These are phyloP conservation scores for Pyrrhosoma nymphula DNA, from an alignment of 2,888 invertebrate species.

Conservation along the genomic window DNA sequence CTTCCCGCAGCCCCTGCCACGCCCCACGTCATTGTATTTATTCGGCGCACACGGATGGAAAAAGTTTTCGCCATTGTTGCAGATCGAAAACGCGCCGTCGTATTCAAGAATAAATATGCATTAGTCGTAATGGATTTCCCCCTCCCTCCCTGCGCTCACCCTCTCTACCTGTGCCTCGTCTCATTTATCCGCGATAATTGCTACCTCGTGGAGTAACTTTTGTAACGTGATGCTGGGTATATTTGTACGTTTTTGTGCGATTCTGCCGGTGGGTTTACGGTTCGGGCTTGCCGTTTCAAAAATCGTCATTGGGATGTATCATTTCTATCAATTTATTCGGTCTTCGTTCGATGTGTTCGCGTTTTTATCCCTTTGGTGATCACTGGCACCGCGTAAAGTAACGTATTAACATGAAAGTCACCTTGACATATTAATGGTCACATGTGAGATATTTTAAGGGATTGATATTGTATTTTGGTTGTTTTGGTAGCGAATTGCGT, in stretches of 20 bases:
- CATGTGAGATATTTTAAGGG: too few relatives aligned
- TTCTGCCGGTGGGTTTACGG: neutral
- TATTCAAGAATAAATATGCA: slow-evolving; percentile 18
- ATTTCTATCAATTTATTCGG: too few relatives aligned
- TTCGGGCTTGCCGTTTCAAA: neutral
- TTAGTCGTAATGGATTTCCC: slow-evolving; percentile 54
- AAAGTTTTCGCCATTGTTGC: slow-evolving; percentile 20
- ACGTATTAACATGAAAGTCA: too few relatives aligned
- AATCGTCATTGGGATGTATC: too few relatives aligned
- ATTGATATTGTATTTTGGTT: too few relatives aligned
- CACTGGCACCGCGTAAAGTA: too few relatives aligned
- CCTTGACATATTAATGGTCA: too few relatives aligned
- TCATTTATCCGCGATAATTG: neutral
- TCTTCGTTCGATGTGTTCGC: too few relatives aligned
- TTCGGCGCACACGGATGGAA: neutral
- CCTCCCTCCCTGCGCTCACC: neutral
- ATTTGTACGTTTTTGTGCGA: neutral
- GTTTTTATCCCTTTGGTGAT: too few relatives aligned
- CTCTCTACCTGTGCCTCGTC: neutral
- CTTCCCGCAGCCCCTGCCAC: neutral
- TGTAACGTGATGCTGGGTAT: neutral
- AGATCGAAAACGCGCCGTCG: neutral
- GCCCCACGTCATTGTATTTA: neutral
- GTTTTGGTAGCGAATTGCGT: too few relatives aligned
- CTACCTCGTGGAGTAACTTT: slow-evolving; percentile 3